A percentile compares a stretch with the other conserved stretches of the same genome.
Conservation (phyloP, 53 echinoderm and acorn worm species). For the Stichopus horrens region DNA sequence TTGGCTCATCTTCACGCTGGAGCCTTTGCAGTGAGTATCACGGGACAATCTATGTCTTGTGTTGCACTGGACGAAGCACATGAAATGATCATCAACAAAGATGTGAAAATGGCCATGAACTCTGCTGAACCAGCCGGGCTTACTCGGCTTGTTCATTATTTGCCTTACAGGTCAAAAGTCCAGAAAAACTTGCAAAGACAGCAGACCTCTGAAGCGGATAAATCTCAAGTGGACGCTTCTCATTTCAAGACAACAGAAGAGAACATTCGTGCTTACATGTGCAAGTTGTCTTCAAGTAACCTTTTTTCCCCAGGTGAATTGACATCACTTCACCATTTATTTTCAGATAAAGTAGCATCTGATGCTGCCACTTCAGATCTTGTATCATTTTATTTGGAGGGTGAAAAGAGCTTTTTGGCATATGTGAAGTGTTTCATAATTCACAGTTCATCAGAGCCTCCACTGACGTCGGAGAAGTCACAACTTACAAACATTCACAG, state of each 20-base stretch:
- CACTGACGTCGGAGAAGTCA: background rate
- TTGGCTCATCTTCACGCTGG: constrained; percentile 13
- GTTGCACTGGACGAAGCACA: background rate
- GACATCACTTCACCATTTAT: background rate
- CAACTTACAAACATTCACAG: constrained; percentile 31
- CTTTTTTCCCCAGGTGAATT: background rate
- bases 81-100: too few relatives aligned
- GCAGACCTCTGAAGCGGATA: background rate
- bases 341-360: constrained; percentile 33
- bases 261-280: constrained; percentile 1
- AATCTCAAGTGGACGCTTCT: background rate
- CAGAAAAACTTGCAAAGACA: constrained; percentile 16
- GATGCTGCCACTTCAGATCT: background rate
- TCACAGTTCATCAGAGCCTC: background rate
- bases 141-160: constrained; percentile 31
- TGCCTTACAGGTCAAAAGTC: constrained; percentile 25
- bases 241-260: background rate
- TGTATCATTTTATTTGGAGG: constrained; percentile 23
- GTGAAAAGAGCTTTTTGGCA: constrained; percentile 17
- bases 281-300: background rate
- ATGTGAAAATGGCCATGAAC: too few relatives aligned
- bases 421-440: constrained; percentile 32
- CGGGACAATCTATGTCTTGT: constrained; percentile 21
- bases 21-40: constrained; percentile 51
- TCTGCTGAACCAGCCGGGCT: background rate